Evolutionary conservation across 2,888 invertebrate genomes (phyloP), one percentile per base, ranked within the genome.

Genomic region (Chloroclystis v-ata): DNA sequence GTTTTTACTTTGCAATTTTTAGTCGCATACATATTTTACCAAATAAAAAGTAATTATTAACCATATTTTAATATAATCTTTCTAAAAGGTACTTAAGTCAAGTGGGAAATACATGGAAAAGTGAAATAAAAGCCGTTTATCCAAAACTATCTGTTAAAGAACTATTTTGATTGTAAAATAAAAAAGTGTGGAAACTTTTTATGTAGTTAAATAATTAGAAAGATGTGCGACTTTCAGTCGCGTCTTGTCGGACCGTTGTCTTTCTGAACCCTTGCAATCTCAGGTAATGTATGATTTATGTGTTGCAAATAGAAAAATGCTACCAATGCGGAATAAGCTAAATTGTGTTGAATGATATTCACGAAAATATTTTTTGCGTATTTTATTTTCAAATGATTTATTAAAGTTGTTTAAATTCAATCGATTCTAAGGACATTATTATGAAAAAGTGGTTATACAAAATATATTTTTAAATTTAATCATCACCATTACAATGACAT

Each of bases 231-330:
- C 16, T 33, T 33, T 7, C 1, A 16, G 43, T 47, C 50, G 50
- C 39, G 46, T 33, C 46, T 24, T 20, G 20, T 20, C 20, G 2
- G 2, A 20, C 20, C 30, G 20, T 13, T 2, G 55, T 49, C 63
- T 28, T 45, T 24, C 35, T 42, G 43, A 75, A 72, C 75, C 78
- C 76, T 75, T 70, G 61, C 76, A 50, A 50, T 47, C 50, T 50
- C 84, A 84, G 85, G 86, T 85, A 85, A 81, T 82, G 68, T 76
- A 77, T 82, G 86, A 86, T 86, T 82, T 85, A 85, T 83, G 72
- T 67, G 60, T 58, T 62, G 65, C 67, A 75, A 80, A 79, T 79
- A 74, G 75, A 77, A 78, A 61, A 59, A 56, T 50, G 45, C 47
- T 60, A 65, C 61, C 52, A 52, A 58, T 29, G 43, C 39, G 43